phyloP scores from a whole-genome alignment of 2,113 vertebrate genomes.

The Amblyornis subalaris region DNA sequence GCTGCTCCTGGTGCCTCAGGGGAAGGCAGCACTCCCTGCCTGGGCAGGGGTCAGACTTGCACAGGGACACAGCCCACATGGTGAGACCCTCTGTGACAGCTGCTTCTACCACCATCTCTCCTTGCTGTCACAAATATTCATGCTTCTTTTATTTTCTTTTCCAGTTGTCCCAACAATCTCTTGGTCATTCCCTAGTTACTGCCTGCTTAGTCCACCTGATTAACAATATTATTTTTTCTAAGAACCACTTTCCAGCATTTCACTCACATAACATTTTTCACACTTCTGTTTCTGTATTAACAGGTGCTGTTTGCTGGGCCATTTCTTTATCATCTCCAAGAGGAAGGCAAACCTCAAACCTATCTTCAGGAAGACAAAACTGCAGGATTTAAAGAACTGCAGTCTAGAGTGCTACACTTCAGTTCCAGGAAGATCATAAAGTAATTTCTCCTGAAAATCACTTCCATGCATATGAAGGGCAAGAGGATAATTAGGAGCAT shows the following conservation, averaged over 20 bases:
- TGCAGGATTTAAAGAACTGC: neutral
- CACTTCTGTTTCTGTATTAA: neutral
- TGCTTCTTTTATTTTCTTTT: neutral
- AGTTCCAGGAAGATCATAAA: neutral
- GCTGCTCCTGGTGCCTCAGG: neutral
- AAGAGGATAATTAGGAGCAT: neutral
- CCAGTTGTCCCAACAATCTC: neutral
- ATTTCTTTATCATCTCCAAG: neutral
- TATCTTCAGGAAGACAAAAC: neutral
- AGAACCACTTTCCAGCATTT: neutral
- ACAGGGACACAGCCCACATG: too few relatives aligned
- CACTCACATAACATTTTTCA: neutral
- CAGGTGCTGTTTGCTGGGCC: neutral
- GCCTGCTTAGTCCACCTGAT: neutral
- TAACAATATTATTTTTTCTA: neutral
- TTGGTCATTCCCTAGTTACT: neutral
- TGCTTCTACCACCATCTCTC: neutral
- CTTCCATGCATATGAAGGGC: neutral
- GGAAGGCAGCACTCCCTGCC: fast-evolving
- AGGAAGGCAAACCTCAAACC: neutral
- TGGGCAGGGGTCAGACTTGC: fast-evolving
- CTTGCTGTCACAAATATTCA: fast-evolving
- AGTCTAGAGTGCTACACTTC: neutral
- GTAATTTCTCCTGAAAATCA: neutral
- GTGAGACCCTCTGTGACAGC: neutral